A percentile compares a stretch with the other conserved stretches of the same genome.
These are phyloP conservation scores for Cantharis lateralis DNA, from an alignment of 2,888 invertebrate species.

Conservation along the genomic window DNA sequence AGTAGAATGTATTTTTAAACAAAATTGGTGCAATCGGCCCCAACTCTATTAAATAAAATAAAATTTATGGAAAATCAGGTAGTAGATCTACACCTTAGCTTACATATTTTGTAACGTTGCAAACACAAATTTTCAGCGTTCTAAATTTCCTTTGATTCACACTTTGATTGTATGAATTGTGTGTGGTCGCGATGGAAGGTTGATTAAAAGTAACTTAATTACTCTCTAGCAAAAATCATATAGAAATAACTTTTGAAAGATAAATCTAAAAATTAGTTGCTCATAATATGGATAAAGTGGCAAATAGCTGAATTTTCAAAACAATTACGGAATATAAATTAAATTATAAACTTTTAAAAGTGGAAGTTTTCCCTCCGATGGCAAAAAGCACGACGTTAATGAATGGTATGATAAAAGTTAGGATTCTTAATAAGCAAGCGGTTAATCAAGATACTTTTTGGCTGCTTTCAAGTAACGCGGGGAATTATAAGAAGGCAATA, in stretches of 20 bases:
- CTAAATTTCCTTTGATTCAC: too few species aligned
- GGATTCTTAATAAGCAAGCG: conserved; percentile 8
- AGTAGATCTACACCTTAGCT: too few species aligned
- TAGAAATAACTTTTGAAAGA: neutral
- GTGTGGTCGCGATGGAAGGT: too few species aligned
- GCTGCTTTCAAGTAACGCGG: conserved; percentile 17
- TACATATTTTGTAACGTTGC: too few species aligned
- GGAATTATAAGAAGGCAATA: conserved; percentile 28
- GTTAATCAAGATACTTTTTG: conserved; percentile 16
- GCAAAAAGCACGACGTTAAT: conserved; percentile 1
- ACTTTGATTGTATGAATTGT: too few species aligned
- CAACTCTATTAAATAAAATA: too few species aligned
- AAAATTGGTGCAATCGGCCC: too few species aligned
- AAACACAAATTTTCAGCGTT: too few species aligned
- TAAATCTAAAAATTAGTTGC: neutral
- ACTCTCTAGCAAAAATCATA: too few species aligned
- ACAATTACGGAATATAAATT: neutral
- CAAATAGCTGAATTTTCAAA: neutral
- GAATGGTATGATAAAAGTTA: conserved; percentile 16
- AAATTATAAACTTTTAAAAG: neutral
- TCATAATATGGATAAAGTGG: neutral
- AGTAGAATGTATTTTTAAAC: too few species aligned
- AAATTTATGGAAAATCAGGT: too few species aligned
- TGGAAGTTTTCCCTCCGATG: neutral
- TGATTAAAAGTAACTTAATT: too few species aligned